These are phyloP conservation scores for Drosophila tsacasi DNA, from an alignment of 1,140 invertebrate species.

Conservation along the genomic window DNA sequence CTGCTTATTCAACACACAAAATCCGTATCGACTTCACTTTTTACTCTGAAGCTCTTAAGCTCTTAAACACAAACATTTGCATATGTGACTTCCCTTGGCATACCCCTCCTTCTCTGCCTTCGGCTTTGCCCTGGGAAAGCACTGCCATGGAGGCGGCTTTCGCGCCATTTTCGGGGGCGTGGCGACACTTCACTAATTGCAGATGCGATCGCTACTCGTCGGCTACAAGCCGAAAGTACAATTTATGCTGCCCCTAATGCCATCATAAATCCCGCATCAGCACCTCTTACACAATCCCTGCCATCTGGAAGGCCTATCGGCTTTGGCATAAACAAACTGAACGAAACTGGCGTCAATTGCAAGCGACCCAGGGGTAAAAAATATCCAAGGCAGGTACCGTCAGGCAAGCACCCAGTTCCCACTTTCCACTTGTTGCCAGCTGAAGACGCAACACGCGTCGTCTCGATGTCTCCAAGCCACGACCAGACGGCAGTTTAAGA, in stretches of 20 bases:
- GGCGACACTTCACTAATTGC: conserved; percentile 39
- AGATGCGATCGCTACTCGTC: conserved; percentile 9
- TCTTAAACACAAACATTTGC: conserved; percentile 10
- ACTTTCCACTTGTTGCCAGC: conserved; percentile 15
- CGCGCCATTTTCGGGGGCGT: conserved; percentile 6
- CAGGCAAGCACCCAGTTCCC: conserved; percentile 10
- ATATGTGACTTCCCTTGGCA: not conserved
- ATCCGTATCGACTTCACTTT: conserved; percentile 9
- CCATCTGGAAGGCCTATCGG: not conserved
- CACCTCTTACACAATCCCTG: conserved; percentile 29
- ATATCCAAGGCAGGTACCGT: conserved; percentile 3
- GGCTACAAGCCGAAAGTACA: conserved; percentile 25
- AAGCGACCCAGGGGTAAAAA: conserved; percentile 19
- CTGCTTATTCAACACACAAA: conserved; percentile 9
- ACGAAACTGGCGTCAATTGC: conserved; percentile 34
- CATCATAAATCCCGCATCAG: conserved; percentile 42
- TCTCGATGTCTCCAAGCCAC: conserved; percentile 1
- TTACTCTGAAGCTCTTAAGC: not conserved
- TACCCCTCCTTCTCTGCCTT: not conserved
- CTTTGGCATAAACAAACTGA: conserved; percentile 22
- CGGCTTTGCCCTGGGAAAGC: not conserved
- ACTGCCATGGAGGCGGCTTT: not conserved
- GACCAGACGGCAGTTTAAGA: conserved; percentile 9
- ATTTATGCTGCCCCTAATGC: conserved; percentile 15
- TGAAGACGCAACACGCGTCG: conserved; percentile 33